These are phyloP conservation scores for Melinopterus prodromus DNA, from an alignment of 2,888 invertebrate genomes.

Conservation along the genomic window DNA sequence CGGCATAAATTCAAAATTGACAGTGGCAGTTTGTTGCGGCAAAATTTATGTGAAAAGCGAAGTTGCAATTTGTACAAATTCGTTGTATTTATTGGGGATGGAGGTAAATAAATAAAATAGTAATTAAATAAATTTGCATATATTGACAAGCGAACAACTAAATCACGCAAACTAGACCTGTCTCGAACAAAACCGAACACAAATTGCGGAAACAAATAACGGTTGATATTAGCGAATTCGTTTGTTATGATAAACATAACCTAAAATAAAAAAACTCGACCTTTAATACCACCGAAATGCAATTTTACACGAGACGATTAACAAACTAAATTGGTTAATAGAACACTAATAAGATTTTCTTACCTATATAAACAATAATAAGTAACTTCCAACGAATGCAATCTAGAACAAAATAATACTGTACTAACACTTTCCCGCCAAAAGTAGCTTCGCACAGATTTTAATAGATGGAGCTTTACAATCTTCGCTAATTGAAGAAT, in stretches of 20 bases:
- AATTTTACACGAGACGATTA: background rate
- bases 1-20: background rate
- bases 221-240: background rate
- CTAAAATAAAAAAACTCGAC: background rate
- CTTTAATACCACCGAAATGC: too few species aligned
- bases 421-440: background rate
- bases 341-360: background rate
- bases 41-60: background rate
- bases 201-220: background rate
- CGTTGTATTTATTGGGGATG: background rate
- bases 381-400: background rate
- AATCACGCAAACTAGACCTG: background rate
- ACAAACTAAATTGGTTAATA: background rate
- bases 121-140: slow-evolving; percentile 4
- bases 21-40: background rate
- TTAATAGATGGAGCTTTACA: background rate
- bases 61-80: background rate
- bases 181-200: background rate
- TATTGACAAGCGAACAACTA: background rate
- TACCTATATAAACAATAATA: background rate
- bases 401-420: background rate
- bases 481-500: background rate
- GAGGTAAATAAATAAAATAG: background rate
- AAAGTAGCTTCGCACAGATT: background rate
- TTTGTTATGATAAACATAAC: background rate